These are phyloP conservation scores for Lacanobia oleracea DNA, from an alignment of 2,888 invertebrate species.

Conservation along the genomic window DNA sequence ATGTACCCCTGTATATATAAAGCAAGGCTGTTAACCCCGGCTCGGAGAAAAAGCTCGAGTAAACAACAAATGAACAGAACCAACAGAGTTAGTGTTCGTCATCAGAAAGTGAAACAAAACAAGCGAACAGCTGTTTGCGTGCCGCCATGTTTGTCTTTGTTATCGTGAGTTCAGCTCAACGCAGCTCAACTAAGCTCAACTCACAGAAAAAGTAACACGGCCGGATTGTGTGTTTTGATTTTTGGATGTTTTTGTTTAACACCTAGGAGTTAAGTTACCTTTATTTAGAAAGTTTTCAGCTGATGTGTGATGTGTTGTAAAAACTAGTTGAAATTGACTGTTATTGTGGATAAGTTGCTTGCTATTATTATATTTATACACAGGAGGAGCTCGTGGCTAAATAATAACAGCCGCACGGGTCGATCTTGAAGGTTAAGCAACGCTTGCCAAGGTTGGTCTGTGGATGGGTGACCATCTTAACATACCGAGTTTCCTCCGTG, in stretches of 20 bases:
- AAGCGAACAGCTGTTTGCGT: slow-evolving; percentile 49
- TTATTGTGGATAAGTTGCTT: too few species aligned
- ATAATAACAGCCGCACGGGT: too few species aligned
- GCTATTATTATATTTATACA: too few species aligned
- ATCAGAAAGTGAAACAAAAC: slow-evolving; percentile 59
- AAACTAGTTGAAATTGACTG: slow-evolving; percentile 13
- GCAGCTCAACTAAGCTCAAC: slow-evolving; percentile 38
- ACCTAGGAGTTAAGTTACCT: slow-evolving; percentile 14
- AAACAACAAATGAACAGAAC: slow-evolving; percentile 54
- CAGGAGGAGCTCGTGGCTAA: too few species aligned
- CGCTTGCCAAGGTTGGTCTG: too few species aligned
- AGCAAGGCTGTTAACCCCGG: slow-evolving; percentile 12
- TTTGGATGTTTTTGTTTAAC: slow-evolving; percentile 36
- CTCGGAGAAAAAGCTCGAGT: slow-evolving; percentile 31
- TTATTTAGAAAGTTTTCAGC: slow-evolving; percentile 32
- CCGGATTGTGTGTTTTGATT: slow-evolving; percentile 50
- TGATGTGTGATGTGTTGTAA: slow-evolving; percentile 11
- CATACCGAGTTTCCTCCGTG: too few species aligned
- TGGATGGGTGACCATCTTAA: too few species aligned
- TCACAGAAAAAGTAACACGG: slow-evolving; percentile 44
- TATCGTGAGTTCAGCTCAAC: slow-evolving; percentile 54
- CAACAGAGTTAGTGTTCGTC: slow-evolving; percentile 61
- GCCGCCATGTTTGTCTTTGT: slow-evolving; percentile 58
- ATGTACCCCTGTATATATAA: slow-evolving; percentile 15
- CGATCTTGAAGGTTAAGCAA: too few species aligned